A percentile compares a stretch with the other conserved stretches of the same genome.
Conservation (phyloP, 1,140 invertebrate species). For the Palaemon carinicauda region DNA sequence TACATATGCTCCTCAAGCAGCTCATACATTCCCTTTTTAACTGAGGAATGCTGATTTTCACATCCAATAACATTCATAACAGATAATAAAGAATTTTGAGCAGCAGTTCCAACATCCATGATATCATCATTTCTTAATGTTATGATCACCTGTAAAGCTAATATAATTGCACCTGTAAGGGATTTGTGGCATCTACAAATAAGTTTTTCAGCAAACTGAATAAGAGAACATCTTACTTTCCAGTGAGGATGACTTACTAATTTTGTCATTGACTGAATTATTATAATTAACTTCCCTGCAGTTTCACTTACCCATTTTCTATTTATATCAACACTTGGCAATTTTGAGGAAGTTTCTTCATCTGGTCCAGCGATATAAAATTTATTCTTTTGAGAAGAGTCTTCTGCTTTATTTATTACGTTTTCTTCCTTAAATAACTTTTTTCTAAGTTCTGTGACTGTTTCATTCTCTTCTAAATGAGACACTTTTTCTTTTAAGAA, state of each 20-base stretch:
- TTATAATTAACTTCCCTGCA: not conserved
- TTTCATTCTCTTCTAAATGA: not conserved
- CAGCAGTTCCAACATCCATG: not conserved
- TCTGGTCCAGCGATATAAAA: not conserved
- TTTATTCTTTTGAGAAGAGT: not conserved
- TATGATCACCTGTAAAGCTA: not conserved
- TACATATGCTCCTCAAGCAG: slow-evolving; percentile 1
- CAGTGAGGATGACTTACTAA: slow-evolving; percentile 2
- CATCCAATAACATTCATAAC: not conserved
- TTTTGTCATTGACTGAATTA: slow-evolving; percentile 9
- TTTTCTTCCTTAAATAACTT: not conserved
- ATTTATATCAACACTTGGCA: not conserved
- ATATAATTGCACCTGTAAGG: not conserved
- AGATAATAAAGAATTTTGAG: not conserved
- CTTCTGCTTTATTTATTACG: not conserved
- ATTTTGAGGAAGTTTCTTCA: not conserved
- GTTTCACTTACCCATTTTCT: not conserved
- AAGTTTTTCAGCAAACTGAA: slow-evolving; percentile 4
- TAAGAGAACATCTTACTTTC: slow-evolving; percentile 7
- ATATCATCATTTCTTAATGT: not conserved
- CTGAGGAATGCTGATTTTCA: not conserved
- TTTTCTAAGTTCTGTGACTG: not conserved
- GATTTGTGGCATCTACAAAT: slow-evolving; percentile 12
- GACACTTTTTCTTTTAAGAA: not conserved
- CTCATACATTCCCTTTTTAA: not conserved